phyloP scores from a whole-genome alignment of 2,113 vertebrate genomes.

The Sylvilagus bachmani region DNA sequence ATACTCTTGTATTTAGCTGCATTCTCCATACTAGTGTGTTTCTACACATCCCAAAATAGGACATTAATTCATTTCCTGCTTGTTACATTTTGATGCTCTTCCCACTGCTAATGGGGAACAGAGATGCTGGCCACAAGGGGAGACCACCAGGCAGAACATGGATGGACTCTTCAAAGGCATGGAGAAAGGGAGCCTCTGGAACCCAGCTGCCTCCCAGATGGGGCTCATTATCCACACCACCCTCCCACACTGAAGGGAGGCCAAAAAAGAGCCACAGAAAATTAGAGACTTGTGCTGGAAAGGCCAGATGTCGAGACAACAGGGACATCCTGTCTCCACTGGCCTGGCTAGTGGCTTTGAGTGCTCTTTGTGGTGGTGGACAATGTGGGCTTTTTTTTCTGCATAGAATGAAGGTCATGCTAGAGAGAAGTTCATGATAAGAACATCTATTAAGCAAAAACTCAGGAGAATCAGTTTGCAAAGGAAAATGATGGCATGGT shows the following conservation, averaged over 20 bases:
- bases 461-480: background rate
- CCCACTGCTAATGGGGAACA: constrained; percentile 73
- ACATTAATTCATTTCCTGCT: constrained; percentile 52
- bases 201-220: constrained; percentile 79
- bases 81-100: constrained; percentile 9
- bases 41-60: constrained; percentile 52
- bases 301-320: constrained; percentile 79
- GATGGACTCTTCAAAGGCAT: constrained; percentile 76
- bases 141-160: constrained; percentile 59
- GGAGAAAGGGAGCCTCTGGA: constrained; percentile 7
- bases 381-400: background rate
- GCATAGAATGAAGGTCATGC: background rate
- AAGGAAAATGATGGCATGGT: background rate
- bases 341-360: constrained; percentile 50
- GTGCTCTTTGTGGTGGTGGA: constrained; percentile 56
- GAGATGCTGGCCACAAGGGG: constrained; percentile 42
- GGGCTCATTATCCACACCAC: constrained; percentile 71
- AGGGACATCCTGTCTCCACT: constrained; percentile 75
- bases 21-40: background rate
- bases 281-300: constrained; percentile 78
- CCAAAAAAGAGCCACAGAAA: constrained; percentile 78
- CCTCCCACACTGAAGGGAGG: constrained; percentile 64
- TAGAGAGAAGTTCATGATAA: background rate
- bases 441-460: constrained; percentile 1
- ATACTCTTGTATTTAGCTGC: background rate